phyloP scores from a whole-genome alignment of 2,888 invertebrate species.

The Papilio gigon region DNA sequence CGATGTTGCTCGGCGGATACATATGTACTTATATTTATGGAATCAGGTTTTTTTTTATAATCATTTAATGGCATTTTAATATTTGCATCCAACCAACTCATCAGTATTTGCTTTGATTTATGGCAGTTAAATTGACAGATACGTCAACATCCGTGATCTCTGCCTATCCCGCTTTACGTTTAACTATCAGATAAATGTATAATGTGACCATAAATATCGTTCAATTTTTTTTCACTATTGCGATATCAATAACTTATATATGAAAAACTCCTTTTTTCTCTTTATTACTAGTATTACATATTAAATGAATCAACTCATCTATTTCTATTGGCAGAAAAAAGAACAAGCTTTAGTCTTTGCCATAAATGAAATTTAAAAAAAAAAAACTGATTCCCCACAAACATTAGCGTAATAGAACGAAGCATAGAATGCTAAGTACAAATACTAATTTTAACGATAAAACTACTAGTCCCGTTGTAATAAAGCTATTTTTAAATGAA shows the following conservation, averaged over 20 bases:
- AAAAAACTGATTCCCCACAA: conserved; percentile 76
- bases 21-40: conserved; percentile 65
- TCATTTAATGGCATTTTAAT: conserved; percentile 44
- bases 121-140: background rate
- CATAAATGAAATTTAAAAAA: conserved; percentile 7
- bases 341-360: background rate
- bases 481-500: conserved; percentile 61
- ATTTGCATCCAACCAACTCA: conserved; percentile 25
- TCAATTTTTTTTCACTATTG: background rate
- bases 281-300: background rate
- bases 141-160: background rate
- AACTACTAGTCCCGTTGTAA: conserved; percentile 78
- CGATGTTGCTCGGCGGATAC: conserved; percentile 70
- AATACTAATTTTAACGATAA: conserved; percentile 75
- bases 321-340: conserved; percentile 2
- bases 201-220: too few species aligned
- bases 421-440: conserved; percentile 80
- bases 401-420: conserved; percentile 78
- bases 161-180: background rate
- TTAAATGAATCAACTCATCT: background rate
- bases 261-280: background rate
- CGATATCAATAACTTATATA: background rate
- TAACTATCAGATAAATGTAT: background rate
- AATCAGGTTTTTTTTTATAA: conserved; percentile 63
- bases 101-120: background rate